These are phyloP conservation scores for Rotaria sp. DNA, from an alignment of 2,888 invertebrate species.

Conservation along the genomic window DNA sequence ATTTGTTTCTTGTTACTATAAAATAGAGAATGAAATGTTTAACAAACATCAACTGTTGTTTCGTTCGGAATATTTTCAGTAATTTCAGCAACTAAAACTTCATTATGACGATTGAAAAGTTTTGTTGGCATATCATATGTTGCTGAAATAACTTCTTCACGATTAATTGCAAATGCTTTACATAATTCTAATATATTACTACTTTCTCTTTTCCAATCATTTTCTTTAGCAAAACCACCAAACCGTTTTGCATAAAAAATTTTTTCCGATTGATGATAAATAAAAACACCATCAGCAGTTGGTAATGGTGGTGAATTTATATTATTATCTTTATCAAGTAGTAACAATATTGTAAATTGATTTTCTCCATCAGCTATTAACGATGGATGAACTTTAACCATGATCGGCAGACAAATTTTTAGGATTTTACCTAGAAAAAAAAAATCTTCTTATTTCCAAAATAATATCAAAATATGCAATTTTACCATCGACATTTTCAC, in stretches of 20 bases:
- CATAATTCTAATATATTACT: slow-evolving; percentile 17
- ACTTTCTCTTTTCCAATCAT: slow-evolving; percentile 35
- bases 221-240: slow-evolving; percentile 37
- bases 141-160: slow-evolving; percentile 12
- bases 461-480: background rate
- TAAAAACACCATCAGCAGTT: slow-evolving; percentile 22
- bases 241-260: slow-evolving; percentile 35
- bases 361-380: background rate
- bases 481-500: slow-evolving; percentile 36
- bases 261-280: slow-evolving; percentile 26
- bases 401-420: background rate
- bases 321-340: slow-evolving; percentile 11
- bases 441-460: background rate
- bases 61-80: background rate
- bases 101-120: slow-evolving; percentile 34
- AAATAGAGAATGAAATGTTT: background rate
- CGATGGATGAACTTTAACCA: slow-evolving; percentile 6
- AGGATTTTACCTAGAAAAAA: slow-evolving; percentile 29
- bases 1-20: too few relatives aligned
- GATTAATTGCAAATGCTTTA: background rate
- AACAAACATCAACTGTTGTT: background rate
- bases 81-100: slow-evolving; percentile 23
- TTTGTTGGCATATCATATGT: slow-evolving; percentile 40
- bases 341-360: slow-evolving; percentile 33
- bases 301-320: slow-evolving; percentile 19